phyloP scores from a whole-genome alignment of 2,888 invertebrate genomes.

The Nemotelus nigrinus region DNA sequence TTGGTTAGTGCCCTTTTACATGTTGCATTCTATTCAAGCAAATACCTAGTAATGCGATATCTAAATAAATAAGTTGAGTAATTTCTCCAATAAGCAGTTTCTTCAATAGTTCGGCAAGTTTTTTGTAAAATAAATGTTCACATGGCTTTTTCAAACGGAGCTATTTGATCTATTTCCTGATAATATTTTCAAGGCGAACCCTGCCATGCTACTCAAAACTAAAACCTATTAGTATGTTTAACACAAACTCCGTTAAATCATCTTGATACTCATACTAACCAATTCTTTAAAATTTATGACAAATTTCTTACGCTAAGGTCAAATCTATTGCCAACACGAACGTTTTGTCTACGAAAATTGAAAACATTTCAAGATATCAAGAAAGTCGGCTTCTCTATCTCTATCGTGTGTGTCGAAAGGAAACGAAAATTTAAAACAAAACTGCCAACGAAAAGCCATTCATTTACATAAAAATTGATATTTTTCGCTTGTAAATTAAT shows the following conservation, averaged over 20 bases:
- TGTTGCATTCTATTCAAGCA: too few species aligned
- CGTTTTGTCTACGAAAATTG: constrained; percentile 9
- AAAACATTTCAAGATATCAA: background rate
- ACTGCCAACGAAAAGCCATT: background rate
- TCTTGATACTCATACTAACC: background rate
- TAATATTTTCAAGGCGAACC: too few species aligned
- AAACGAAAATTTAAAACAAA: background rate
- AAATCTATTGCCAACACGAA: constrained; percentile 1
- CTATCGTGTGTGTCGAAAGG: background rate
- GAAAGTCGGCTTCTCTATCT: background rate
- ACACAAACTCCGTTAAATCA: too few species aligned
- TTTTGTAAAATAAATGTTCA: too few species aligned
- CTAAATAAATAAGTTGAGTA: too few species aligned
- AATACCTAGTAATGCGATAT: too few species aligned
- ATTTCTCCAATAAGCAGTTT: too few species aligned
- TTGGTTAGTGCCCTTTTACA: too few species aligned
- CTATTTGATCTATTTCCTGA: too few species aligned
- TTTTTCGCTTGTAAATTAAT: constrained; percentile 7
- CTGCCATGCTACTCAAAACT: background rate
- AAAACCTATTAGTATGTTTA: background rate
- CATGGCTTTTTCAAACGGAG: too few species aligned
- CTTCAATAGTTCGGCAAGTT: too few species aligned
- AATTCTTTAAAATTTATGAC: constrained; percentile 20
- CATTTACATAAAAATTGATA: constrained; percentile 19
- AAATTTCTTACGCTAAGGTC: constrained; percentile 29